These are phyloP conservation scores for Exocentrus adspersus DNA, from an alignment of 2,888 invertebrate species.

Conservation along the genomic window DNA sequence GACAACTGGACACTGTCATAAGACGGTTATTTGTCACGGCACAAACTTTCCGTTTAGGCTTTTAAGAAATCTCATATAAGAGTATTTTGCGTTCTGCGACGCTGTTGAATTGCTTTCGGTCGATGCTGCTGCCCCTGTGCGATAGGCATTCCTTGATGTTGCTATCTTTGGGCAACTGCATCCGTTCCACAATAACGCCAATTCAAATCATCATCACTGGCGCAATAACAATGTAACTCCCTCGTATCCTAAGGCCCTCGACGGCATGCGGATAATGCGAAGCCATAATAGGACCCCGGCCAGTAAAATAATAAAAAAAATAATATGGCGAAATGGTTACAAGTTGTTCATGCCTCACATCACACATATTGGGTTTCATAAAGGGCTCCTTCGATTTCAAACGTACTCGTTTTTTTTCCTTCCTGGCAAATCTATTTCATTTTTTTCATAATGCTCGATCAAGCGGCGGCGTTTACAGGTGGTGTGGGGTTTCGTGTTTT, in stretches of 20 bases:
- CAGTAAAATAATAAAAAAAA: conserved; percentile 45
- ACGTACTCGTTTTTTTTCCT: conserved; percentile 26
- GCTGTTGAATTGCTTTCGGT: too few relatives aligned
- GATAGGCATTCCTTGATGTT: too few relatives aligned
- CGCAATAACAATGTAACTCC: conserved; percentile 42
- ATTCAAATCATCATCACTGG: conserved; percentile 48
- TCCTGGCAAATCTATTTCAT: conserved; percentile 30
- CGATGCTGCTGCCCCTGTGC: too few relatives aligned
- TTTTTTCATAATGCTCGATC: conserved; percentile 37
- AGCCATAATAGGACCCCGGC: conserved; percentile 41
- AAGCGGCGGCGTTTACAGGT: conserved; percentile 27
- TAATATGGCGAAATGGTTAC: conserved; percentile 41
- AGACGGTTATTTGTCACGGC: too few relatives aligned
- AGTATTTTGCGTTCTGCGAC: too few relatives aligned
- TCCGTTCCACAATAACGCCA: conserved; percentile 46
- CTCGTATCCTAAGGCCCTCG: conserved; percentile 32
- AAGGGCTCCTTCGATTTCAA: conserved; percentile 44
- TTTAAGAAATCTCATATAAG: too few relatives aligned
- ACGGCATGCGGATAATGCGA: conserved; percentile 41
- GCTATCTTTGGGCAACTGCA: conserved; percentile 46
- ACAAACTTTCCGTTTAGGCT: too few relatives aligned
- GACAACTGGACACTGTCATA: too few relatives aligned
- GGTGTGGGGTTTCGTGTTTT: background rate
- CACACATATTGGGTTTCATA: conserved; percentile 43
- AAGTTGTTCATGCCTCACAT: conserved; percentile 40